phyloP scores from a whole-genome alignment of 2,113 vertebrate species.

The Rhinolophus sinicus region DNA sequence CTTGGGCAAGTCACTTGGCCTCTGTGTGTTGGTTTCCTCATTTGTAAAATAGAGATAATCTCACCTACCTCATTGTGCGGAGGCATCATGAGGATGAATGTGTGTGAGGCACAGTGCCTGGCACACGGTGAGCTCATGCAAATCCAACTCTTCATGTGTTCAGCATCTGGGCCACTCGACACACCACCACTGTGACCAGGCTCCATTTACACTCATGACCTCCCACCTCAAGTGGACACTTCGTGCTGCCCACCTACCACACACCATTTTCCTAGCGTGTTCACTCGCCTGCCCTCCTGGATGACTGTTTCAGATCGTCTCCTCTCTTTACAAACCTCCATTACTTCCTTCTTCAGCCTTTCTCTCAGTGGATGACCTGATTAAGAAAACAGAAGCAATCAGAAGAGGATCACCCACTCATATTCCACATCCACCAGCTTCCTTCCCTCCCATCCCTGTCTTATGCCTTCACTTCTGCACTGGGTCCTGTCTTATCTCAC shows the following conservation, averaged over 20 bases:
- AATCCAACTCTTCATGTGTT: not conserved
- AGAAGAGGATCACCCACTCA: not conserved
- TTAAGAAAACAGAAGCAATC: not conserved
- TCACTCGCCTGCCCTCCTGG: not conserved
- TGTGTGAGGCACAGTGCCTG: not conserved
- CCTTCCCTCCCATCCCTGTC: not conserved
- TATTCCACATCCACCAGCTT: not conserved
- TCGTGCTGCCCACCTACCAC: not conserved
- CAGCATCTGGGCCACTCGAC: not conserved
- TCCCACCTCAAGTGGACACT: not conserved
- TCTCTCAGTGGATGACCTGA: not conserved
- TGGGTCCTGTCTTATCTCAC: not conserved
- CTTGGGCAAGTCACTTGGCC: not conserved
- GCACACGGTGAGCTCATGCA: not conserved
- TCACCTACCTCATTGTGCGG: not conserved
- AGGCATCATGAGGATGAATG: not conserved
- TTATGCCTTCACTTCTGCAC: not conserved
- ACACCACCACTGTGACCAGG: fast-evolving
- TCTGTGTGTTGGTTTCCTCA: not conserved
- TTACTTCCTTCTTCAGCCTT: not conserved
- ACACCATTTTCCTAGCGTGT: not conserved
- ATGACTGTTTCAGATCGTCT: not conserved
- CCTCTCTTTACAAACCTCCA: not conserved
- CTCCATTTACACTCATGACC: not conserved
- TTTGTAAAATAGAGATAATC: not conserved